Conservation (phyloP, 2,797 vertebrate genomes). For the Dendrocincla tyrannina region DNA sequence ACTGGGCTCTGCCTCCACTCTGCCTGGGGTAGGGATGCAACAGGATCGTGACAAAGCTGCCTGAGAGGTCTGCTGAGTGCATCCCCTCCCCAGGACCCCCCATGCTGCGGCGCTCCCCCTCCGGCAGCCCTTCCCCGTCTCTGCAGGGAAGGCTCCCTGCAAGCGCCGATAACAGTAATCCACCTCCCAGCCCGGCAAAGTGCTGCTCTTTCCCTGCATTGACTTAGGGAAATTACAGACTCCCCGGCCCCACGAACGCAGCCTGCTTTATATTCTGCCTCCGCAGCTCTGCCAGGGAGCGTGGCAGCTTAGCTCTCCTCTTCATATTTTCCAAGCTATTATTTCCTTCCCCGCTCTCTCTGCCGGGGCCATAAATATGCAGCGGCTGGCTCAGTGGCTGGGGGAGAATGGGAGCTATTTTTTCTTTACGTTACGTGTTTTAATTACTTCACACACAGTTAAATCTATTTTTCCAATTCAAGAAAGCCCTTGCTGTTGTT, state of each 20-base stretch:
- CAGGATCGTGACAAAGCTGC: fast-evolving
- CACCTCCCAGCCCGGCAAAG: background rate
- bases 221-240: conserved; percentile 52
- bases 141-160: background rate
- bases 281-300: conserved; percentile 67
- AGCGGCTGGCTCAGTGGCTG: conserved; percentile 65
- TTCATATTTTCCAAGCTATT: conserved; percentile 75
- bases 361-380: conserved; percentile 78
- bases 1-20: background rate
- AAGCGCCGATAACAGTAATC: conserved; percentile 32
- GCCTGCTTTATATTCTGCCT: conserved; percentile 77
- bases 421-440: conserved; percentile 67
- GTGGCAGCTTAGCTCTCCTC: conserved; percentile 74
- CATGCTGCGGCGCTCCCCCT: background rate
- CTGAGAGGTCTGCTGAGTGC: fast-evolving
- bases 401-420: conserved; percentile 70
- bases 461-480: conserved; percentile 62
- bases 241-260: background rate
- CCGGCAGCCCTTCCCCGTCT: background rate
- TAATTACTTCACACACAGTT: conserved; percentile 73
- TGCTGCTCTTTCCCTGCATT: conserved; percentile 44
- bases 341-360: conserved; percentile 66
- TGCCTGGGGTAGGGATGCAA: background rate
- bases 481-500: conserved; percentile 36
- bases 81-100: background rate